Conservation (phyloP, 2,797 vertebrate species). For the Geotrypetes seraphini region DNA sequence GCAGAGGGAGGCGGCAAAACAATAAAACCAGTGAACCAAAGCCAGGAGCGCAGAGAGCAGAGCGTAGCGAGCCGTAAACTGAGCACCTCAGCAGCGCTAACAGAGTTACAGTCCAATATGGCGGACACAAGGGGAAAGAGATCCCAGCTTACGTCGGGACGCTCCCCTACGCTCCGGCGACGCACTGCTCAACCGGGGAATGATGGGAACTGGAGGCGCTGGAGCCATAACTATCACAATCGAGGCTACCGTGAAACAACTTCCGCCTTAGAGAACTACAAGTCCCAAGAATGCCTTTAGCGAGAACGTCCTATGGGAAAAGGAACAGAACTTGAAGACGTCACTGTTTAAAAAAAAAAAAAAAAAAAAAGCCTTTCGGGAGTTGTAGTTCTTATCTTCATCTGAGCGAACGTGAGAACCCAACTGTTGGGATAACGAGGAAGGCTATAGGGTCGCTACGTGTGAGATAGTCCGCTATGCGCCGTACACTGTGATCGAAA, state of each 20-base stretch:
- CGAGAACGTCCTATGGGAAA: too few species aligned
- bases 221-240: rapidly evolving
- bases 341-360: too few species aligned
- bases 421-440: too few species aligned
- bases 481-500: too few species aligned
- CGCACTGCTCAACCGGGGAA: slow-evolving; percentile 1
- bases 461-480: too few species aligned
- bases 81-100: slow-evolving; percentile 59
- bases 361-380: slow-evolving; percentile 45
- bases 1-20: neutral
- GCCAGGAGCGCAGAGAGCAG: slow-evolving; percentile 4
- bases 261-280: rapidly evolving
- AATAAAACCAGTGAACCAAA: too few species aligned
- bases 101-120: slow-evolving; percentile 95
- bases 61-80: slow-evolving; percentile 12
- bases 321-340: too few species aligned
- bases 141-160: slow-evolving; percentile 65
- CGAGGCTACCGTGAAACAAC: rapidly evolving
- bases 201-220: slow-evolving; percentile 23
- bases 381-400: slow-evolving; percentile 34
- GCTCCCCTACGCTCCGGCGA: slow-evolving; percentile 35
- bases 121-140: slow-evolving; percentile 78
- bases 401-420: too few species aligned
- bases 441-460: too few species aligned
- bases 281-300: slow-evolving; percentile 11